Evolutionary conservation across 2,888 invertebrate genomes (phyloP).

Genomic region (Carcina quercana): DNA sequence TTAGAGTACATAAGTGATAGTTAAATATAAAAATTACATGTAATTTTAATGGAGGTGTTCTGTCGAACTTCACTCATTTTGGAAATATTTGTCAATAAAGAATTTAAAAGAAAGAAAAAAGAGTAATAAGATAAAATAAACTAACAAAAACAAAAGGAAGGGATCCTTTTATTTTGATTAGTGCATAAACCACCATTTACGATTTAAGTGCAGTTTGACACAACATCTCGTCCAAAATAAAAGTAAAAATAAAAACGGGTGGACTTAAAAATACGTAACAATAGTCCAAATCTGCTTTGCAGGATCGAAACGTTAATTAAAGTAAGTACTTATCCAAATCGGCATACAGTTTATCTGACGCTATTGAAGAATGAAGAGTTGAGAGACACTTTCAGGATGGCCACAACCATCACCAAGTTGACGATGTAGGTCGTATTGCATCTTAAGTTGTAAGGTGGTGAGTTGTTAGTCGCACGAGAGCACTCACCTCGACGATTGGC

Average conservation of each 20-base stretch:
- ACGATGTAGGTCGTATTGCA: conserved; percentile 75
- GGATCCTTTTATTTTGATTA: conserved; percentile 31
- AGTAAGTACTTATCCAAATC: conserved; percentile 58
- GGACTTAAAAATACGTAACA: conserved; percentile 72
- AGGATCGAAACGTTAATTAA: conserved; percentile 64
- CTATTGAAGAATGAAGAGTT: conserved; percentile 69
- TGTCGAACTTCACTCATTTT: conserved; percentile 73
- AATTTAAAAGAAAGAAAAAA: conserved; percentile 29
- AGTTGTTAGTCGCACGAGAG: conserved; percentile 63
- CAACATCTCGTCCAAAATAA: conserved; percentile 55
- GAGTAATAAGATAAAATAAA: conserved; percentile 31
- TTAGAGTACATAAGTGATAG: conserved; percentile 4
- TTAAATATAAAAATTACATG: conserved; percentile 7
- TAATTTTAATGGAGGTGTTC: conserved; percentile 37
- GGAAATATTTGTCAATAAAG: conserved; percentile 42
- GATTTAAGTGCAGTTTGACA: conserved; percentile 73
- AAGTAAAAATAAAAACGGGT: conserved; percentile 39
- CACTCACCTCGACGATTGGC: conserved; percentile 71
- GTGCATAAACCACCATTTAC: conserved; percentile 60
- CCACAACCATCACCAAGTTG: conserved; percentile 69
- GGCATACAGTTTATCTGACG: conserved; percentile 66
- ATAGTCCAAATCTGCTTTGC: conserved; percentile 68
- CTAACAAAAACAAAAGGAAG: conserved; percentile 32
- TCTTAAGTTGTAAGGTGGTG: conserved; percentile 73
- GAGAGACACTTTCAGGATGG: conserved; percentile 68